Conservation (phyloP, 2,888 invertebrate genomes). For the Scelioninae gen. 2 region DNA sequence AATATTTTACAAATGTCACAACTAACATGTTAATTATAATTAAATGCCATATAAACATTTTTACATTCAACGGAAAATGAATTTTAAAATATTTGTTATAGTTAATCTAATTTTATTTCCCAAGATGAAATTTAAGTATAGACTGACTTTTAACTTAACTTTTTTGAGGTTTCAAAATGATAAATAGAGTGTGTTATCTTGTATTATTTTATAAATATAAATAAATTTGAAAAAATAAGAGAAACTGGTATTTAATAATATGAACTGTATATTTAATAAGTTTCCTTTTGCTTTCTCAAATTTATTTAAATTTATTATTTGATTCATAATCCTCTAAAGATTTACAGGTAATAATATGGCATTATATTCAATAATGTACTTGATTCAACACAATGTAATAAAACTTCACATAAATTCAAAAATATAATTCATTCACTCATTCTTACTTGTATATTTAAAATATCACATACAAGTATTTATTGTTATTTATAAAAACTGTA, state of each 20-base stretch:
- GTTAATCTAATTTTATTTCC: background rate
- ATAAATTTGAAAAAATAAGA: conserved; percentile 22
- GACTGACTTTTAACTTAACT: background rate
- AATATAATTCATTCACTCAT: conserved; percentile 28
- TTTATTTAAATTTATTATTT: conserved; percentile 23
- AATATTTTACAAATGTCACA: background rate
- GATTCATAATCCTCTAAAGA: conserved; percentile 43
- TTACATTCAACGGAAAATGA: background rate
- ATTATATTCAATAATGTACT: conserved; percentile 48
- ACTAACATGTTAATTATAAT: background rate
- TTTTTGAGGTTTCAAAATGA: background rate
- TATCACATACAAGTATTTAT: conserved; percentile 21
- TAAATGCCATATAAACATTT: conserved; percentile 8
- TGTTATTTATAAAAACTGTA: conserved; percentile 33
- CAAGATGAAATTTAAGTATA: background rate
- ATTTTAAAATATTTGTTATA: background rate
- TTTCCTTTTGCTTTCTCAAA: conserved; percentile 9
- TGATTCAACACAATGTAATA: conserved; percentile 25
- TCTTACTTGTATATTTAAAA: conserved; percentile 30
- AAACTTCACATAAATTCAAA: conserved; percentile 41
- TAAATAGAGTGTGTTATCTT: background rate
- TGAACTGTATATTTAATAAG: background rate
- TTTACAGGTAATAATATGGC: conserved; percentile 51
- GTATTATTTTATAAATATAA: conserved; percentile 1
- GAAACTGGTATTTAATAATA: conserved; percentile 5